Base-by-base conservation (phyloP, 2,888 invertebrate species). In the Chironomus tentans region DNA sequence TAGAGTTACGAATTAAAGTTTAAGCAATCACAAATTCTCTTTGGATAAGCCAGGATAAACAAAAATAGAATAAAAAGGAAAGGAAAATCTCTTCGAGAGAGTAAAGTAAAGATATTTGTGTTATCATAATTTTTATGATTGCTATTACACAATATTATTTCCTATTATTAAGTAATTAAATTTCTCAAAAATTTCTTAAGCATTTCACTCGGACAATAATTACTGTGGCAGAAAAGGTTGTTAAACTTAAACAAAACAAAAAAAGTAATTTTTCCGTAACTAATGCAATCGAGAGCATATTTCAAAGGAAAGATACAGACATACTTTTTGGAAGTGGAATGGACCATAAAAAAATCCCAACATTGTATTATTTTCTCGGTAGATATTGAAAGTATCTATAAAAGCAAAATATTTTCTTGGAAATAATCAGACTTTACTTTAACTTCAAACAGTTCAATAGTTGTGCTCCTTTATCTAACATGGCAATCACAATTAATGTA, bases 401-500 rank as follows among this genome's bases (percentile, higher is more conserved):
- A 65, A 65, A 65, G 65, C 22, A 65, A 65, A 65, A 65, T n/a
- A 24, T 65, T 24, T 65, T 13, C 1, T 7, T 24, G 1, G 4
- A 65, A 24, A 13, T 3, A 18, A 65, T 65, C 65, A 65, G 22
- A 65, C 12, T 21, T 65, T 21, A 65, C 12, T 13, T 24, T 24
- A 7, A 65, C 10, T 65, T 65, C 65, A 24, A 15, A 56, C 18
- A 18, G 56, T 56, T 3, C 28, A 28, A 28, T 28, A 28, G 3
- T 24, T 24, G 22, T 24, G 3, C 22, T 24, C 3, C 3, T 24
- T 24, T 24, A 3, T 24, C 22, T 24, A 50, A 50, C 15, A 74
- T 74, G 74, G 74, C 74, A 74, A 62, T 74, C n/a, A 74, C 18
- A 38, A 22, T 68, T 12, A 68, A 74, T 74, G 74, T 74, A 74